These are phyloP conservation scores for Tupiocoris notatus DNA, from an alignment of 2,888 invertebrate genomes.

Conservation along the genomic window DNA sequence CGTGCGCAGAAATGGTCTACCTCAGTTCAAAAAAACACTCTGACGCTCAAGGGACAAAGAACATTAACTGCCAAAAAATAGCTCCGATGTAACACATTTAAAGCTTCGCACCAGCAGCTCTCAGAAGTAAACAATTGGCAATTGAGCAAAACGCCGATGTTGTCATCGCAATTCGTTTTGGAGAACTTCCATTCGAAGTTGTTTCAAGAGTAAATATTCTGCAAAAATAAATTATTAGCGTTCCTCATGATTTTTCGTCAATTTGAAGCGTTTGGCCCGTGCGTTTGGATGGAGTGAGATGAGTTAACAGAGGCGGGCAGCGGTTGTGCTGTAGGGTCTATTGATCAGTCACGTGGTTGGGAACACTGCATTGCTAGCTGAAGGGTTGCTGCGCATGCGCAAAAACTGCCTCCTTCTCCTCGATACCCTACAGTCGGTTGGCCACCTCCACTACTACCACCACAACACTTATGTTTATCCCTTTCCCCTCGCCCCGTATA, in stretches of 20 bases:
- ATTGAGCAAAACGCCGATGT: too few relatives aligned
- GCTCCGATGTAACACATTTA: too few relatives aligned
- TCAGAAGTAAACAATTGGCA: too few relatives aligned
- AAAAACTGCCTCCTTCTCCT: constrained; percentile 19
- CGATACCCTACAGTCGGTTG: neutral
- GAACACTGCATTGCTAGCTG: constrained; percentile 45
- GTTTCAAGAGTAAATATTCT: too few relatives aligned
- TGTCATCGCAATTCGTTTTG: too few relatives aligned
- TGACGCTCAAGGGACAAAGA: too few relatives aligned
- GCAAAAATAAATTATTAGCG: neutral
- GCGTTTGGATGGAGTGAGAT: constrained; percentile 38
- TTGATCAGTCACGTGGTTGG: constrained; percentile 45
- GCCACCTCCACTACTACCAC: constrained; percentile 5
- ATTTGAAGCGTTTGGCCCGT: neutral
- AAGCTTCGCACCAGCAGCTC: too few relatives aligned
- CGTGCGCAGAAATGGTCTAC: too few relatives aligned
- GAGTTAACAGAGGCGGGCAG: constrained; percentile 34
- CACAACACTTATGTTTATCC: constrained; percentile 11
- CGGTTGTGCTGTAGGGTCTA: constrained; percentile 43
- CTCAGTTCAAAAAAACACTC: too few relatives aligned
- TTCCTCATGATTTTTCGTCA: neutral
- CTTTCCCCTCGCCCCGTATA: constrained; percentile 20
- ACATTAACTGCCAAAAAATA: too few relatives aligned
- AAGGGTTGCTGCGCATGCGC: constrained; percentile 15
- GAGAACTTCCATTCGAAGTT: too few relatives aligned